A percentile compares a stretch with the other conserved stretches of the same genome.
phyloP scores from a whole-genome alignment of 1,140 invertebrate genomes.

The Portunus trituberculatus region DNA sequence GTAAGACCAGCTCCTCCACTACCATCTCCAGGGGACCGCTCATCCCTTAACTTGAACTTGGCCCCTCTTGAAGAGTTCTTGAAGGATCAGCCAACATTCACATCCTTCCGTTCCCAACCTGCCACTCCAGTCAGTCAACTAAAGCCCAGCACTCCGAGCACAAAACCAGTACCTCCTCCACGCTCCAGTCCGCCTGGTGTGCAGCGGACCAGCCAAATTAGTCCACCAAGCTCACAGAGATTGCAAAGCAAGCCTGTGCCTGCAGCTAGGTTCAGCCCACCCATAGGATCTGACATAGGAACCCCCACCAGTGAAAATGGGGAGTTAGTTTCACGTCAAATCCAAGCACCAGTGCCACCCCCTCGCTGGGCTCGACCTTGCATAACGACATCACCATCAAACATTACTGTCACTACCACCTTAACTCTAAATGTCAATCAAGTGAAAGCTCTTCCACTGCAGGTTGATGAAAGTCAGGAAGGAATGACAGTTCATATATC shows the following conservation, averaged over 20 bases:
- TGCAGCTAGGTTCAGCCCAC: slow-evolving; percentile 68
- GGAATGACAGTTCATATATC: slow-evolving; percentile 72
- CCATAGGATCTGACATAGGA: slow-evolving; percentile 32
- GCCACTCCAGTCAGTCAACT: slow-evolving; percentile 78
- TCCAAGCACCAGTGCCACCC: slow-evolving; percentile 84
- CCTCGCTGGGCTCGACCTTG: slow-evolving; percentile 83
- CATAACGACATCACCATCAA: slow-evolving; percentile 81
- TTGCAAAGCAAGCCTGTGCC: slow-evolving; percentile 63
- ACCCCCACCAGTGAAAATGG: slow-evolving; percentile 59
- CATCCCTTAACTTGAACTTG: slow-evolving; percentile 86
- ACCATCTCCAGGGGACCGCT: slow-evolving; percentile 70
- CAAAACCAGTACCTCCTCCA: slow-evolving; percentile 80
- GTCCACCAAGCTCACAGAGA: slow-evolving; percentile 62
- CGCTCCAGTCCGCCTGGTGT: slow-evolving; percentile 69
- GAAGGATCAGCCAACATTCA: slow-evolving; percentile 76
- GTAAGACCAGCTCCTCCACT: slow-evolving; percentile 56
- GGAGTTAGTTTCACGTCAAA: slow-evolving; percentile 35
- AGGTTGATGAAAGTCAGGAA: slow-evolving; percentile 38
- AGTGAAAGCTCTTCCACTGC: slow-evolving; percentile 80
- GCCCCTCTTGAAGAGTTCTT: slow-evolving; percentile 84
- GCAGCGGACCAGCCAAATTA: slow-evolving; percentile 55
- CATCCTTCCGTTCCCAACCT: slow-evolving; percentile 76
- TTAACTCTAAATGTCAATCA: slow-evolving; percentile 90
- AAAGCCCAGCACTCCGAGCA: slow-evolving; percentile 77
- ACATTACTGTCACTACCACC: slow-evolving; percentile 90